These are phyloP conservation scores for Hypotaenidia philippensis DNA, from an alignment of 2,797 vertebrate genomes.

Conservation along the genomic window DNA sequence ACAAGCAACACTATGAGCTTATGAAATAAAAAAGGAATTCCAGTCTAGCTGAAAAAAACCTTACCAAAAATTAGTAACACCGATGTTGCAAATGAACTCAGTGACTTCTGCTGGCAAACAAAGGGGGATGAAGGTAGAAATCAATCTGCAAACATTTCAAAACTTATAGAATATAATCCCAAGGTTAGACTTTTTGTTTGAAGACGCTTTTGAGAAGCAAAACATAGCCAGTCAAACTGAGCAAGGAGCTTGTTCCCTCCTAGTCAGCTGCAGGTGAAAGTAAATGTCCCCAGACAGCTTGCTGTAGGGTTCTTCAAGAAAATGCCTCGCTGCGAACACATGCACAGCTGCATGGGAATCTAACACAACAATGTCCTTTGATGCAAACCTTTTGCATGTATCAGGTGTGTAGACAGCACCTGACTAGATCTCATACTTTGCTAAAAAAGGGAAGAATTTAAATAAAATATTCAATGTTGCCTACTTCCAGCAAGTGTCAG, in stretches of 20 bases:
- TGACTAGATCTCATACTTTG: neutral
- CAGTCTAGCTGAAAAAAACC: neutral
- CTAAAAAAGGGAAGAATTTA: neutral
- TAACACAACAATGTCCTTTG: neutral
- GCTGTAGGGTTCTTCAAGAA: neutral
- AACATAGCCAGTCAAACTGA: neutral
- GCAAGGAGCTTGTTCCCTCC: neutral
- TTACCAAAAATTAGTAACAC: neutral
- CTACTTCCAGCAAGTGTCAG: neutral
- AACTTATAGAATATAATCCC: neutral
- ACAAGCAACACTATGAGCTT: neutral
- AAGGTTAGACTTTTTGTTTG: neutral
- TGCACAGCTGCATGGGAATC: neutral
- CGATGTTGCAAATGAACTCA: neutral
- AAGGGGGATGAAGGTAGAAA: rapidly evolving
- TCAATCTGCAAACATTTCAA: neutral
- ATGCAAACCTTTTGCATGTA: neutral
- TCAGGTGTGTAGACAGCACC: neutral
- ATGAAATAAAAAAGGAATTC: neutral
- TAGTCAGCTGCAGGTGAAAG: neutral
- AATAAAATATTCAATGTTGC: neutral
- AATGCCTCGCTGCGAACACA: neutral
- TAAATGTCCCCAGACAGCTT: neutral
- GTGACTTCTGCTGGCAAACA: neutral
- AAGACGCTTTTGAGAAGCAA: neutral